Conservation (phyloP, 2,113 vertebrate species). For the Mionectes macconnelli region DNA sequence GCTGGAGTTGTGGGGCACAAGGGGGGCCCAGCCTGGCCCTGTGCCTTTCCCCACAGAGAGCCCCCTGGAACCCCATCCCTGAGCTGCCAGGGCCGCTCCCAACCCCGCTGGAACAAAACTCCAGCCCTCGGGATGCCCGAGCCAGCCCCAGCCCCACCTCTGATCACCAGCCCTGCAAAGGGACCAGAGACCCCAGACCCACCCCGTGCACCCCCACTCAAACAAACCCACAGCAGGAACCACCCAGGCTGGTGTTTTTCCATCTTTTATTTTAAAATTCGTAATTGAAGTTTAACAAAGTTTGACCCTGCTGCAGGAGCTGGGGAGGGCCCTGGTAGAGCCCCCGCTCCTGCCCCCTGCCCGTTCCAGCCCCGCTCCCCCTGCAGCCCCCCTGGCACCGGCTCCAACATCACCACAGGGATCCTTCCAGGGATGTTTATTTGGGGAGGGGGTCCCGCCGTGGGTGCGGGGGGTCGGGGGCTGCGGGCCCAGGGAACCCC, state of each 20-base stretch:
- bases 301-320: slow-evolving; percentile 35
- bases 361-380: slow-evolving; percentile 18
- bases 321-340: not conserved
- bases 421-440: slow-evolving; percentile 10
- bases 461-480: not conserved
- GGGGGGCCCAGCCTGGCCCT: too few relatives aligned
- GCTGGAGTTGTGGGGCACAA: not conserved
- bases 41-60: fast-evolving
- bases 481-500: not conserved
- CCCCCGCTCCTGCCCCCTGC: not conserved
- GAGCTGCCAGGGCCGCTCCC: not conserved
- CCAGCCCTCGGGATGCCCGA: not conserved
- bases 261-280: slow-evolving; percentile 79
- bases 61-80: not conserved
- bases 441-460: not conserved
- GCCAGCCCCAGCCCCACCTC: too few relatives aligned
- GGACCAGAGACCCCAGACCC: not conserved
- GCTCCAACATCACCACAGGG: not conserved
- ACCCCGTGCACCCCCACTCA: not conserved
- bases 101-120: not conserved
- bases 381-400: not conserved
- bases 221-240: not conserved
- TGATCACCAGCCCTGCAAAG: fast-evolving
- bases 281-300: slow-evolving; percentile 77
- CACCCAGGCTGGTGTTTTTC: not conserved